Conservation (phyloP, 64 coral and sea anemone genomes). For the Acropora yongei region DNA sequence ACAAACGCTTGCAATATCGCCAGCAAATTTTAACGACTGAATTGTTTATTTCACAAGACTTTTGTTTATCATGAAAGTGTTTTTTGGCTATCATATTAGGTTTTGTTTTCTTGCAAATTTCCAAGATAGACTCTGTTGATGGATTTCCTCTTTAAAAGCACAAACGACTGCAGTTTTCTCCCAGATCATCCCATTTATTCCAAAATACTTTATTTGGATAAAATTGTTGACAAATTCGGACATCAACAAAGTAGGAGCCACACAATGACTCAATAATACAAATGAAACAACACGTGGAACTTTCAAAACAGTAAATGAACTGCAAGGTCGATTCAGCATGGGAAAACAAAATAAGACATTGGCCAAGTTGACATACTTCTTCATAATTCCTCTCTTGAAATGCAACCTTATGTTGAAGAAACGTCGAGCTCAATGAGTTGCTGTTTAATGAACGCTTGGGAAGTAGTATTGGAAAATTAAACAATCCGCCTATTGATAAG, state of each 20-base stretch:
- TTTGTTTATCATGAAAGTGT: constrained; percentile 8
- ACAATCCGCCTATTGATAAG: too few relatives aligned
- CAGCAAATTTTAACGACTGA: constrained; percentile 11
- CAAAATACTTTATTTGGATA: constrained; percentile 19
- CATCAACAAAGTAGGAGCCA: neutral
- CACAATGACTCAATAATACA: too few relatives aligned
- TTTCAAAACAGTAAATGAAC: neutral
- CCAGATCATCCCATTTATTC: constrained; percentile 3
- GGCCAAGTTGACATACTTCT: too few relatives aligned
- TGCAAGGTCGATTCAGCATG: neutral
- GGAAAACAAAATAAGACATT: too few relatives aligned
- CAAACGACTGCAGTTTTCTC: neutral
- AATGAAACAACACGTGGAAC: neutral
- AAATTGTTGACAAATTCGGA: constrained; percentile 1
- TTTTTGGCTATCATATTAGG: too few relatives aligned
- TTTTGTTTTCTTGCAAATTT: neutral
- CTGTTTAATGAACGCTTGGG: neutral
- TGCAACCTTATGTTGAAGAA: too few relatives aligned
- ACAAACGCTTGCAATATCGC: constrained; percentile 6
- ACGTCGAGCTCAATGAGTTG: neutral
- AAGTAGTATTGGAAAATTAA: constrained; percentile 8
- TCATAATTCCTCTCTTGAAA: neutral
- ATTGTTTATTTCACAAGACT: too few relatives aligned
- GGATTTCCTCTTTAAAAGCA: neutral
- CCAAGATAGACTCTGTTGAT: neutral